Conservation (phyloP, 1,140 invertebrate genomes). For the Panonychus citri region DNA sequence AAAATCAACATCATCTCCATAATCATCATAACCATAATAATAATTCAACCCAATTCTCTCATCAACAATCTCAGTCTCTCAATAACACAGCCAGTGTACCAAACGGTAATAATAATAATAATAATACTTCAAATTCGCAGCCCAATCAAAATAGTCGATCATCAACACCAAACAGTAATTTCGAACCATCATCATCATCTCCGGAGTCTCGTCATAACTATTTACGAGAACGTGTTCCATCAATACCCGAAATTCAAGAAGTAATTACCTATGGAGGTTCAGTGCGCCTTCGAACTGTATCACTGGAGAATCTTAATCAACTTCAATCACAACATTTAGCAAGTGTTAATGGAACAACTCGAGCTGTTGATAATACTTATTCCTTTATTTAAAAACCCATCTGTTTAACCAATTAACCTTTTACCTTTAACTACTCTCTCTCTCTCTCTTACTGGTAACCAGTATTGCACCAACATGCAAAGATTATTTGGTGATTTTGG, state of each 20-base stretch:
- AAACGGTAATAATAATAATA: too few species aligned
- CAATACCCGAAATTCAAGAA: conserved; percentile 14
- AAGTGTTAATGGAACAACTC: conserved; percentile 16
- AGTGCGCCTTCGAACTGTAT: conserved; percentile 37
- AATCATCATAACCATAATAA: too few species aligned
- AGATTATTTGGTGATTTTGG: too few species aligned
- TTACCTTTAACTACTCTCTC: background rate
- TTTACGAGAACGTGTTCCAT: conserved; percentile 10
- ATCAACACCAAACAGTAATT: conserved; percentile 11
- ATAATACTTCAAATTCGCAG: conserved; percentile 10
- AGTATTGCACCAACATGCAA: background rate
- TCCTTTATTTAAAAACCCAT: conserved; percentile 36
- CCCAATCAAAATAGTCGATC: background rate
- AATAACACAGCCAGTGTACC: too few species aligned
- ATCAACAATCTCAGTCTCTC: too few species aligned
- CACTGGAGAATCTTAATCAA: conserved; percentile 36
- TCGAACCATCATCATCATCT: background rate
- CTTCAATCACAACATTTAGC: conserved; percentile 15
- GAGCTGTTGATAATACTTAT: conserved; percentile 46
- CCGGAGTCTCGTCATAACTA: background rate
- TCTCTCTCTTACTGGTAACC: background rate
- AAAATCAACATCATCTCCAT: background rate
- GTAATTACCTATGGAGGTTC: conserved; percentile 35
- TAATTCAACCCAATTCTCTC: background rate
- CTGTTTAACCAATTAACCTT: background rate